Evolutionary conservation across 2,113 vertebrate species (phyloP).

Genomic region (Vidua chalybeata): DNA sequence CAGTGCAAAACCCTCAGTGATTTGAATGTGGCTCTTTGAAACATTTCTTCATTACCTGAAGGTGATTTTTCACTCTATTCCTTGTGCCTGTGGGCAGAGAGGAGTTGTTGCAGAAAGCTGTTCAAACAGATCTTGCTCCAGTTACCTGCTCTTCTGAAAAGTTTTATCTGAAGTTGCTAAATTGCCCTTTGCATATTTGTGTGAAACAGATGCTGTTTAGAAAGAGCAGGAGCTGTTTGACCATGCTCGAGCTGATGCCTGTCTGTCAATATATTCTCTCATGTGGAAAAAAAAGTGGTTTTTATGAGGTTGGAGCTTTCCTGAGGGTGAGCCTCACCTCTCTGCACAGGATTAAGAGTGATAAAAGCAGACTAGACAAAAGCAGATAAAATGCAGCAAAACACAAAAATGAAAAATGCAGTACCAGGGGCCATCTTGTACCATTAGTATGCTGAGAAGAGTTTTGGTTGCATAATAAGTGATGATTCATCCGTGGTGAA

Average conservation of each 20-base stretch:
- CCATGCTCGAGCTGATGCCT: background rate
- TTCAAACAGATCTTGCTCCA: background rate
- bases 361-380: conserved; percentile 5
- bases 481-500: background rate
- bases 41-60: background rate
- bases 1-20: background rate
- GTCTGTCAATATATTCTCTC: background rate
- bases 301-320: background rate
- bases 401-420: background rate
- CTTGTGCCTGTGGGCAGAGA: background rate
- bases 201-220: background rate
- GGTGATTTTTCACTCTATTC: background rate
- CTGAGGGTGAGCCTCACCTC: background rate
- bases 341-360: background rate
- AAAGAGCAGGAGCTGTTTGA: background rate
- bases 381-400: background rate
- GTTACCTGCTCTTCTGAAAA: background rate
- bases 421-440: background rate
- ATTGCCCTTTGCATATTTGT: background rate
- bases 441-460: background rate
- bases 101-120: background rate
- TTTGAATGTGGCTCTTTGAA: background rate
- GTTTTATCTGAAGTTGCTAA: background rate
- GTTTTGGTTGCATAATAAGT: background rate
- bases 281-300: background rate